Base-by-base conservation (phyloP, 35 echinoderm and acorn worm species). In the Amphiura filiformis region DNA sequence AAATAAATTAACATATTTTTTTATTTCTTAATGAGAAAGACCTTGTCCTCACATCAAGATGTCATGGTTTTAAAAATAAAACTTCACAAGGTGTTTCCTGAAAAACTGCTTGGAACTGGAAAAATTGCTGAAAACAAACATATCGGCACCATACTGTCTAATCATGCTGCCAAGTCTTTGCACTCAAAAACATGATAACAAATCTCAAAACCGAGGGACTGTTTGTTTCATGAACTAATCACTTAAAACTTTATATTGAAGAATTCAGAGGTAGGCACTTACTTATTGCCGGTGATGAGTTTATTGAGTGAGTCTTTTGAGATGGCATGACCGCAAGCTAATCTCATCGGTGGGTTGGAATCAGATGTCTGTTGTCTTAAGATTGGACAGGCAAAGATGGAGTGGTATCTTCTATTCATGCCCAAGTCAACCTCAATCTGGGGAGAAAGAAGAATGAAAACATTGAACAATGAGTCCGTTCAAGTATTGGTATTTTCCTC, bases 301-400 rank as follows among this genome's bases (percentile, higher is more conserved):
- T 99, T 99, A 70, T 95, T 99, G 38, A 99, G 93, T 0, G 96
- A 99, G 42, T 99, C 96, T 65, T 88, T 89, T 11, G 96, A 95
- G 75, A 99, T 99, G 26, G 93, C 96, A 84, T 99, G 96, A 32
- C 96, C 96, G 64, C 96, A 99, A 15, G 84, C 83, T 3, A 99
- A 81, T 35, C 93, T 88, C 93, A 99, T 94, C 13, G 96, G 93
- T 39, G 96, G 96, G 79, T 99, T 98, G 78, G 37, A 80, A 56
- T 93, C 89, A 23, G 96, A 91, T 3, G 93, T 94, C 39, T 94
- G 96, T 39, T 99, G 96, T 84, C 93, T 76, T 79, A 99, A 87
- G 49, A 99, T 99, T 1, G 96, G 96, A 78, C 96, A 99, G 26
- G 96, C 96, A 88, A 99, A 99, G 38, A 99, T 95, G 84, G 96